A percentile compares a stretch with the other conserved stretches of the same genome.
Conservation (phyloP, 2,113 vertebrate genomes). For the Litocranius walleri region DNA sequence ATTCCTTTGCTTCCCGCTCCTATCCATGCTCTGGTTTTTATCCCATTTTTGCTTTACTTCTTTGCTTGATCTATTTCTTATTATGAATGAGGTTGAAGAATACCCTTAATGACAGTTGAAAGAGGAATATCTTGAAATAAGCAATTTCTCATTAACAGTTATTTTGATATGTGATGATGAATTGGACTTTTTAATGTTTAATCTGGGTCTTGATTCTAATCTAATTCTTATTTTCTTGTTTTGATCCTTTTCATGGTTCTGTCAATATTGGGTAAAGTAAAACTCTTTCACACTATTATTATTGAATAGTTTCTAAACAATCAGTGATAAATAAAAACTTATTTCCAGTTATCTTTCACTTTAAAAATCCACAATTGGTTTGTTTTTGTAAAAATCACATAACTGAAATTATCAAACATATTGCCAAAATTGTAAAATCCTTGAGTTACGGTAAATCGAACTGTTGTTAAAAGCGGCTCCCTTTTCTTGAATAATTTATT, state of each 20-base stretch:
- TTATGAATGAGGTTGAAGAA: neutral
- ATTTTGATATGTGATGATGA: slow-evolving; percentile 26
- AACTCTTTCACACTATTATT: neutral
- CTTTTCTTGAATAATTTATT: neutral
- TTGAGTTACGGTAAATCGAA: neutral
- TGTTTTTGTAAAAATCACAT: neutral
- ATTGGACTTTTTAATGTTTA: neutral
- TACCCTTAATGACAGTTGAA: neutral
- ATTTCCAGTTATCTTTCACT: neutral
- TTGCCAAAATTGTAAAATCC: neutral
- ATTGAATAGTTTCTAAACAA: neutral
- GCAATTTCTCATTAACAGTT: neutral
- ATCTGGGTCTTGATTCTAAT: neutral
- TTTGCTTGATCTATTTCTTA: neutral
- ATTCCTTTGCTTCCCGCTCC: neutral
- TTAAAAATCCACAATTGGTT: neutral
- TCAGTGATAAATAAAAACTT: slow-evolving; percentile 1
- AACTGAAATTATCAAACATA: neutral
- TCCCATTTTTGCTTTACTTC: neutral
- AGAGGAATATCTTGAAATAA: neutral
- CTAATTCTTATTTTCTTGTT: slow-evolving; percentile 28
- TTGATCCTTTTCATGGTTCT: neutral
- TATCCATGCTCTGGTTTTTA: neutral
- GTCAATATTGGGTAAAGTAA: neutral
- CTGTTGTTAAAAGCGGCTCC: neutral